A percentile compares a stretch with the other conserved stretches of the same genome.
Evolutionary conservation across 2,888 invertebrate genomes (phyloP).

Genomic region (Slavum lentiscoides): DNA sequence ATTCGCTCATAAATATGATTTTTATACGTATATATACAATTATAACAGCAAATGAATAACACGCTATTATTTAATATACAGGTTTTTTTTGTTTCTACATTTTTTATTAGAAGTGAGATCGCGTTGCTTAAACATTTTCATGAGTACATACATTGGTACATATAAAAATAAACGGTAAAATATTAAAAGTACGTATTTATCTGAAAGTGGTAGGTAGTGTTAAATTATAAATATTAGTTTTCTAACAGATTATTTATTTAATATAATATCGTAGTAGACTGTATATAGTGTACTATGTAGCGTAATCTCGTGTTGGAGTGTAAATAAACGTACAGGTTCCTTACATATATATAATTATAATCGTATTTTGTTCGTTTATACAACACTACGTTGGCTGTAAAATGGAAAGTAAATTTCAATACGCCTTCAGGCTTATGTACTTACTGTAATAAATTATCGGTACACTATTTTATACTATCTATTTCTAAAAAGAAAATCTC

Average conservation of each 20-base stretch:
- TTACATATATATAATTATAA: not conserved
- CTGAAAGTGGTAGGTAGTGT: not conserved
- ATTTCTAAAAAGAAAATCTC: no score
- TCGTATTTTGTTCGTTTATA: not conserved
- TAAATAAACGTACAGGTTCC: not conserved
- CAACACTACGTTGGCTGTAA: not conserved
- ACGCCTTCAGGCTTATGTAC: not conserved
- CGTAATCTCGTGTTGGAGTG: no score
- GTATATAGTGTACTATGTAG: no score
- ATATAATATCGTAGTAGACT: no score
- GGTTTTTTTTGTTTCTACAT: no score
- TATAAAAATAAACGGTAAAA: not conserved
- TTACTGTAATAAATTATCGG: not conserved
- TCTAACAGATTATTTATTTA: not conserved
- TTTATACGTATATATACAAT: no score
- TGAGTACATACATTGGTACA: not conserved
- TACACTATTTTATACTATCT: not conserved
- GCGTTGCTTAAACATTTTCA: not conserved
- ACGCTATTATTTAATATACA: no score
- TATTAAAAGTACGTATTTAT: not conserved
- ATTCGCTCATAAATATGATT: no score
- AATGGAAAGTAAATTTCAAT: not conserved
- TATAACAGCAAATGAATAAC: no score
- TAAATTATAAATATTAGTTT: not conserved
- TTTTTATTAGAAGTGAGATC: no score